Evolutionary conservation across 2,113 vertebrate species (phyloP), one percentile per base, ranked within the genome.

Genomic region (Pholis gunnellus): DNA sequence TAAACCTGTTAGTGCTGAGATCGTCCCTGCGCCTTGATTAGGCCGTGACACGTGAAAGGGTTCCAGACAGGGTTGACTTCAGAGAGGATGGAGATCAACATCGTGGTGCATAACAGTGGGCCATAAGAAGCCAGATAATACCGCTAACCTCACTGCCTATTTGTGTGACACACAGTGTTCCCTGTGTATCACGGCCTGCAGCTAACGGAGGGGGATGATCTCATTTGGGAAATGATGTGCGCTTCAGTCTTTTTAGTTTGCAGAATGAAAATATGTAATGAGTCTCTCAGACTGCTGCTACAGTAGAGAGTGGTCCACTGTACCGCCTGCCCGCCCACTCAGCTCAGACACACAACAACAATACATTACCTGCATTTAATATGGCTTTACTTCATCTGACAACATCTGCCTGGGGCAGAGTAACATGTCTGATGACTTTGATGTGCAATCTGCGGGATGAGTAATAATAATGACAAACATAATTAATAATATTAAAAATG

Each of bases 401-500:
- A 75, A 48, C 31, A 68, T 76, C 82, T 64, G 82, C 80, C 84
- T 92, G 34, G 34, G 34, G 6, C 34, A 0, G 34, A 6, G 34
- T 34, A 34, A 6, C 50, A 68, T 87, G 70, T 92, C 67, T 89
- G 80, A 86, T 88, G 85, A 89, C 76, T 87, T 89, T 89, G 71
- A 88, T 92, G 87, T 91, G 81, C 75, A 90, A 84, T 85, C 85
- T 89, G 88, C 91, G 85, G 85, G 88, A 82, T 74, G 75, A 89
- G 75, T 89, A 87, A 82, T 81, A 76, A 86, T 76, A 66, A 87
- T 83, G 69, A 85, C 80, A 81, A 44, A 78, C 81, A 77, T 72
- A 77, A 78, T 77, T 44, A 52, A 70, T 73, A 75, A 71, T 83
- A 74, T 74, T 66, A 31, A 82, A 87, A 86, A 85, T 2, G 5